Percentiles rank a stretch among this genome's conserved stretches.
Evolutionary conservation across 2,888 invertebrate genomes (phyloP).

Genomic region (Hydrotaea diabolus): DNA sequence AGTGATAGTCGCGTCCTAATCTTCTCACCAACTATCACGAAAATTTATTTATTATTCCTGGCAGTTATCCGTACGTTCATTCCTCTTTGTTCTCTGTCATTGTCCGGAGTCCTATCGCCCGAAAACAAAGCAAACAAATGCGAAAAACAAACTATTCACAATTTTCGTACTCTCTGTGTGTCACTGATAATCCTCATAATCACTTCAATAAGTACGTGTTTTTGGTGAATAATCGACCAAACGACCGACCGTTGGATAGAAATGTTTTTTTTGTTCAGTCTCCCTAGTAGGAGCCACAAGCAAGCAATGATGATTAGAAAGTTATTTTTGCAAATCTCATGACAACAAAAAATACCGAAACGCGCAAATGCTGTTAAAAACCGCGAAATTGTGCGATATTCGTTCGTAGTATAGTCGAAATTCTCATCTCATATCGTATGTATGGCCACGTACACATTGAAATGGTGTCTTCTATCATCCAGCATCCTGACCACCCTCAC

Average conservation of each 20-base stretch:
- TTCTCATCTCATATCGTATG: conserved; percentile 6
- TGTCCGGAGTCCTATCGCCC: background rate
- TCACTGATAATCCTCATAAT: conserved; percentile 33
- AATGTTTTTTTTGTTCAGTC: background rate
- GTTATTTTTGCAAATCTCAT: conserved; percentile 5
- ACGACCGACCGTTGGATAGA: no score
- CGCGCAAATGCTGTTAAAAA: background rate
- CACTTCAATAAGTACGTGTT: conserved; percentile 36
- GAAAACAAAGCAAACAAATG: conserved; percentile 5
- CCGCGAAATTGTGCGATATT: background rate
- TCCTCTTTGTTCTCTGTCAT: background rate
- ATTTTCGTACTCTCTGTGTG: conserved; percentile 7
- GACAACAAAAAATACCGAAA: background rate
- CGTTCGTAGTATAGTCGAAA: background rate
- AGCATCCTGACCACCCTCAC: background rate
- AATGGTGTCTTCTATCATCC: background rate
- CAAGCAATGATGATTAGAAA: conserved; percentile 5
- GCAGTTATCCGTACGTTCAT: background rate
- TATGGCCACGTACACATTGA: background rate
- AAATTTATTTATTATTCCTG: conserved; percentile 23
- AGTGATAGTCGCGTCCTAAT: background rate
- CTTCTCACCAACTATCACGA: background rate
- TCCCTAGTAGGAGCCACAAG: background rate
- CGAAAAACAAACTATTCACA: conserved; percentile 8
- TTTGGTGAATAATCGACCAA: background rate